Base-by-base conservation (phyloP, 2,888 invertebrate species). In the Podabrus alpinus region DNA sequence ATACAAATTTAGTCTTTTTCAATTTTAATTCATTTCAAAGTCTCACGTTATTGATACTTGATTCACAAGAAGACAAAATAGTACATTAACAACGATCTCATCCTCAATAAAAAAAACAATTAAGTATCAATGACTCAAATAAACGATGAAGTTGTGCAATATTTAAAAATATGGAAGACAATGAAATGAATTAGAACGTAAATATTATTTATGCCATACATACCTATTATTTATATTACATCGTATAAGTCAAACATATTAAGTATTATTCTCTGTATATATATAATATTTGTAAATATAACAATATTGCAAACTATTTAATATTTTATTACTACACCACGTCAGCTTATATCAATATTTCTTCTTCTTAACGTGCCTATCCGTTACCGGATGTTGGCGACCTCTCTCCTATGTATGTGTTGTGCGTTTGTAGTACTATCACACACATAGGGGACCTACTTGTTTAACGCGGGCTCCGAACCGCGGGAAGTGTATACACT, bases 1-100 rank as follows among this genome's bases (percentile, higher is more conserved):
- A 21, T 59, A 11, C 68, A 75, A 76, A 79, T 77, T 15, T n/a
- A 16, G 15, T 62, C 62, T 13, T 19, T 62, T 19, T 17, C 13
- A 19, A 17, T 62, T 17, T 45, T 45, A 45, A 45, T 45, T 45
- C 45, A 15, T 62, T 62, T 19, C 62, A 62, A 19, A 62, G 17
- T 62, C n/a, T 62, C 16, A 9, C n/a, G 62, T 62, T 62, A 62
- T 62, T 62, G 62, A 21, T 62, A 62, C 62, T 62, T 15, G 19
- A 62, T 62, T 17, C n/a, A 13, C 45, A 45, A 13, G 45, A 45
- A 45, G 13, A n/a, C 11, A 45, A 45, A 45, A 45, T 45, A 45
- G 45, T 45, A 45, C 13, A 11, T 45, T 45, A 45, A 19, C 19
- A 19, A 45, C 45, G 45, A 45, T 45, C 45, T 45, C 45, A 45